Evolutionary conservation across 1,140 invertebrate genomes (phyloP).

Genomic region (Nylanderia fulva): DNA sequence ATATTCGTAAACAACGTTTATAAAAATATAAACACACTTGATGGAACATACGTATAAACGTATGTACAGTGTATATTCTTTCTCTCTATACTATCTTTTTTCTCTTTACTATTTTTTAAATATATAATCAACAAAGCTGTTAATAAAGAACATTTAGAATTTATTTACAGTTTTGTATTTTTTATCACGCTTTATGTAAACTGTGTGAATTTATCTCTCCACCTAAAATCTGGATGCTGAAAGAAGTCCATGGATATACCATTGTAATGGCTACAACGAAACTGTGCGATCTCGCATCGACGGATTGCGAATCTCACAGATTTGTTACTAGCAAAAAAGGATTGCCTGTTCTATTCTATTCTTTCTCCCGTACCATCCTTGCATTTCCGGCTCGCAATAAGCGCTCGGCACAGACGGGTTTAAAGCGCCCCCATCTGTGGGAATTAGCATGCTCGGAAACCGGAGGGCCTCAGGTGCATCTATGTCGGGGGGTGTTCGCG

Average conservation of each 20-base stretch:
- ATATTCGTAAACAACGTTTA: not conserved
- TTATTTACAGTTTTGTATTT: not conserved
- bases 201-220: not conserved
- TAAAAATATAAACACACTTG: not conserved
- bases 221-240: not conserved
- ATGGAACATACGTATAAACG: not conserved
- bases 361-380: conserved; percentile 25
- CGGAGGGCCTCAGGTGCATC: conserved; percentile 73
- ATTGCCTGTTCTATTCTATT: not conserved
- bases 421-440: conserved; percentile 74
- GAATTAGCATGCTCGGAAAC: conserved; percentile 75
- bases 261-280: not conserved
- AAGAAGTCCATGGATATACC: not conserved
- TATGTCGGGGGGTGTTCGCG: conserved; percentile 55
- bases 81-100: too few relatives aligned
- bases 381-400: conserved; percentile 56
- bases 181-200: not conserved
- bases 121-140: not conserved
- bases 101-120: not conserved
- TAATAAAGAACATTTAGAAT: not conserved
- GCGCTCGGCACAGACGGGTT: conserved; percentile 67
- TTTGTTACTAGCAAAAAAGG: conserved; percentile 25
- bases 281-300: conserved; percentile 28
- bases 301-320: not conserved
- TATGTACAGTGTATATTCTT: too few relatives aligned